Percentiles rank a stretch among this genome's conserved stretches.
phyloP scores from a whole-genome alignment of 2,888 invertebrate genomes.

The Pachliopta kotzebuea region DNA sequence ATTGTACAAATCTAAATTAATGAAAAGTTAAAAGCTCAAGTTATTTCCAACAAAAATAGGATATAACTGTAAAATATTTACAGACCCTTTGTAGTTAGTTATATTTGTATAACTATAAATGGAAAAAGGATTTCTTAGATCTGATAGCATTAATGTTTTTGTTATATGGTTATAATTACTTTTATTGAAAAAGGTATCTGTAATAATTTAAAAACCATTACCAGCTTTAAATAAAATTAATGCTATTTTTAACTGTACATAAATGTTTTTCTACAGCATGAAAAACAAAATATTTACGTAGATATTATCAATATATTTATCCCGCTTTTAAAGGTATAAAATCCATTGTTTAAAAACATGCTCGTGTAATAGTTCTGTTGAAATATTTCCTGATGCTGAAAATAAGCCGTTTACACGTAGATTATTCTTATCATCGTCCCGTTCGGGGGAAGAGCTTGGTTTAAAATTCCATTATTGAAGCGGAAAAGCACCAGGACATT shows the following conservation, averaged over 20 bases:
- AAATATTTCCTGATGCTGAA: constrained; percentile 12
- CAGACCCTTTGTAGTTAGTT: too few relatives aligned
- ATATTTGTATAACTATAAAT: too few relatives aligned
- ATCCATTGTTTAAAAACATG: constrained; percentile 8
- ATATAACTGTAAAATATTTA: too few relatives aligned
- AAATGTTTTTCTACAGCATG: not conserved
- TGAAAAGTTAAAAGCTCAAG: too few relatives aligned
- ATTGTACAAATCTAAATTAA: too few relatives aligned
- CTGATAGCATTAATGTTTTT: not conserved
- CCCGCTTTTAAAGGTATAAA: not conserved
- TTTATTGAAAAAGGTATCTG: not conserved
- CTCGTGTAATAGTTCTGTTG: not conserved
- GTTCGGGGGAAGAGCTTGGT: constrained; percentile 26
- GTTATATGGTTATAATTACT: not conserved
- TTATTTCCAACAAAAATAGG: too few relatives aligned
- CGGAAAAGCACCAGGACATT: constrained; percentile 31
- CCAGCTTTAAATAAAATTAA: not conserved
- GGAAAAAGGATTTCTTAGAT: not conserved
- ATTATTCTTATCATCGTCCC: constrained; percentile 27
- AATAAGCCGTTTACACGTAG: constrained; percentile 30
- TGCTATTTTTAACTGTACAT: not conserved
- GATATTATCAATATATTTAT: constrained; percentile 1
- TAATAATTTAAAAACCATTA: not conserved
- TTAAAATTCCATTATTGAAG: constrained; percentile 35
- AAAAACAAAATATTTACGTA: constrained; percentile 3